Conservation (phyloP, 1,140 invertebrate genomes). For the Steinernema khuongi region DNA sequence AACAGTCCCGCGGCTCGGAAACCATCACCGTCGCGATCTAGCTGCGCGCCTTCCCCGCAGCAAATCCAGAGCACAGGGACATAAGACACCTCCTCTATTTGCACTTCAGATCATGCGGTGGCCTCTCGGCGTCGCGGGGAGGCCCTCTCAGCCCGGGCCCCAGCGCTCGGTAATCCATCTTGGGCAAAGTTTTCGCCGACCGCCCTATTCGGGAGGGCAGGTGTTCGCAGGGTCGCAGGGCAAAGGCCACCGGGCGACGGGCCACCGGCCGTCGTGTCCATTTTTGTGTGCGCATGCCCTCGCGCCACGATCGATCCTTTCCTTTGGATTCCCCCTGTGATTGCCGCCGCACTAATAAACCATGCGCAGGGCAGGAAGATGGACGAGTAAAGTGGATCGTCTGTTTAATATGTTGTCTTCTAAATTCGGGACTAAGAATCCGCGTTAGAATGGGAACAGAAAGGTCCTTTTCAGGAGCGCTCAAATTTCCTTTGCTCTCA, state of each 20-base stretch:
- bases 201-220: not conserved
- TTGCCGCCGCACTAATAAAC: conserved; percentile 6
- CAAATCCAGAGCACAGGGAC: not conserved
- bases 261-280: not conserved
- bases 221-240: not conserved
- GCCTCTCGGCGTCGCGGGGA: not conserved
- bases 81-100: not conserved
- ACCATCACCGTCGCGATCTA: not conserved
- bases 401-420: too few relatives aligned
- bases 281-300: conserved; percentile 5
- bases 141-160: too few relatives aligned
- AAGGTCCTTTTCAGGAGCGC: too few relatives aligned
- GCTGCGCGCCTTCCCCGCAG: not conserved
- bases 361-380: too few relatives aligned
- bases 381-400: too few relatives aligned
- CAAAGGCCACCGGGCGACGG: not conserved
- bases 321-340: not conserved
- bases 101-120: not conserved
- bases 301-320: conserved; percentile 6
- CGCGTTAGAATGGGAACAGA: too few relatives aligned
- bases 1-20: not conserved
- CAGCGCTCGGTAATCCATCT: not conserved
- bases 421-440: too few relatives aligned
- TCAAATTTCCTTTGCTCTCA: too few relatives aligned
- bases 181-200: not conserved